These are phyloP conservation scores for Dryas iulia DNA, from an alignment of 1,140 invertebrate species.

Conservation along the genomic window DNA sequence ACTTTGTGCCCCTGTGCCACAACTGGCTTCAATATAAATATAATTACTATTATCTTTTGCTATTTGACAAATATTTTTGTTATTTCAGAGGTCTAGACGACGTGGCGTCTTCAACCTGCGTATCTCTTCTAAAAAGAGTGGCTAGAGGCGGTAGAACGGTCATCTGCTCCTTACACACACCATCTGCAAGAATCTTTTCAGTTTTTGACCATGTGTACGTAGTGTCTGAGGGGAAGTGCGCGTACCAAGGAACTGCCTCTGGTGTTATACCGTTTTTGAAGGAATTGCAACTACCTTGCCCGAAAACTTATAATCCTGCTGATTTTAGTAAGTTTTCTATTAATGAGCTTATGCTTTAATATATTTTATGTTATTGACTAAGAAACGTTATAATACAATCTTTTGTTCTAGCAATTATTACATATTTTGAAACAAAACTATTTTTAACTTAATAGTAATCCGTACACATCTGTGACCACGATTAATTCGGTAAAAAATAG, in stretches of 20 bases:
- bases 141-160: constrained; percentile 91
- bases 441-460: no score
- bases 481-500: no score
- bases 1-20: no score
- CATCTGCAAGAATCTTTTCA: constrained; percentile 88
- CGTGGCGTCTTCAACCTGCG: constrained; percentile 87
- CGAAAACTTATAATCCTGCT: constrained; percentile 89
- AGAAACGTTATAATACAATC: no score
- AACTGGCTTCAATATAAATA: no score
- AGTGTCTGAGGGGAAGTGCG: constrained; percentile 86
- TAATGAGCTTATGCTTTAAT: background rate
- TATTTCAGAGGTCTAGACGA: constrained; percentile 87
- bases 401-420: no score
- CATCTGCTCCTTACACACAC: constrained; percentile 95
- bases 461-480: no score
- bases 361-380: no score
- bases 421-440: no score
- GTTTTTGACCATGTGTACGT: constrained; percentile 90
- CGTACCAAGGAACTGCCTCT: constrained; percentile 85
- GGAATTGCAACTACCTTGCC: constrained; percentile 85
- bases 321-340: constrained; percentile 86
- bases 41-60: no score
- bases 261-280: constrained; percentile 87
- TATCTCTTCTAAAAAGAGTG: constrained; percentile 87
- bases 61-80: constrained; percentile 2